Base-by-base conservation (phyloP, 2,888 invertebrate genomes). In the Troides aeacus region DNA sequence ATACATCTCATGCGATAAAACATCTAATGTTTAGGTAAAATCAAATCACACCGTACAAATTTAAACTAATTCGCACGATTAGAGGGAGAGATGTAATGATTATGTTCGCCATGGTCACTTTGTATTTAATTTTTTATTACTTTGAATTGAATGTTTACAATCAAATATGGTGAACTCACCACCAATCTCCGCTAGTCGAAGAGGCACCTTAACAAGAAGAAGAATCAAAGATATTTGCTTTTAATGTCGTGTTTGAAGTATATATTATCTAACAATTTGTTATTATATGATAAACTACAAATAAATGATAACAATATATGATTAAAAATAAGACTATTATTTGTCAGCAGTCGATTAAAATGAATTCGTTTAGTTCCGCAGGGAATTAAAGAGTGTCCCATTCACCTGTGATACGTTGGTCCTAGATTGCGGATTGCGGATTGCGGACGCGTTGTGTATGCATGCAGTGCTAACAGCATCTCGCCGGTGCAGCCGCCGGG, bases 391-490 rank as follows among this genome's bases (percentile, higher is more conserved):
- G 30, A 63, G 36, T 66, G 60, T 61, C 61, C 68, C 70, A 65
- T 68, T 69, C 70, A 73, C 65, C 74, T 69, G 70, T 62, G 68
- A 70, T 50, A 71, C 73, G 69, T 70, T 71, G 71, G 69, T 50
- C 72, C 64, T 71, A 72, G 72, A 57, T 60, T 42, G 70, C 57
- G 46, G 57, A 57, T 60, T 42, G 70, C 57, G 46, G 57, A 42
- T 66, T 64, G 67, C 68, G 65, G 72, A 71, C 72, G 77, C 74
- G 73, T 69, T 74, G 74, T 74, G 71, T 72, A 74, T 79, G 81
- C 81, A 81, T 79, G 76, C 82, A 83, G 79, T 78, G 71, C 71
- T 77, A 77, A 76, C 86, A 85, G 84, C 88, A 86, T 86, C 84
- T 84, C 79, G 82, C 79, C 81, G 84, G 81, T 85, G 84, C 84